These are phyloP conservation scores for Plutomurus gul DNA, from an alignment of 1,140 invertebrate species.

Conservation along the genomic window DNA sequence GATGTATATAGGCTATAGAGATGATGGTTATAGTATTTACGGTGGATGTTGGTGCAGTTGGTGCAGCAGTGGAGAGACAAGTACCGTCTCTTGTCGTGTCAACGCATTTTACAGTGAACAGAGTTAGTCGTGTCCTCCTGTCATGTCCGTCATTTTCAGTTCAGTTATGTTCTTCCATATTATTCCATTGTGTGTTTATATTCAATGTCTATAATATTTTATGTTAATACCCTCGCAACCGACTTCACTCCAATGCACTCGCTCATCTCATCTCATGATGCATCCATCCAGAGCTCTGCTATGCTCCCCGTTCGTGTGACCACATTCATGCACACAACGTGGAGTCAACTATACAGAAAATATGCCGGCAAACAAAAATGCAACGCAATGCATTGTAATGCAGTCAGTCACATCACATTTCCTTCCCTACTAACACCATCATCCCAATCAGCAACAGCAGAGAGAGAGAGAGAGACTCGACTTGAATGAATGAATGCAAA, in stretches of 20 bases:
- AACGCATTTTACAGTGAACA: slow-evolving; percentile 3
- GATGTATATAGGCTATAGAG: too few species aligned
- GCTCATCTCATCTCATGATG: too few species aligned
- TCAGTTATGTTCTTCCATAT: slow-evolving; percentile 3
- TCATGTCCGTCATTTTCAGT: slow-evolving; percentile 10
- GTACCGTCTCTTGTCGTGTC: not conserved
- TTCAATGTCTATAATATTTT: not conserved
- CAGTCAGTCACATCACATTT: not conserved
- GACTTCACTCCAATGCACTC: too few species aligned
- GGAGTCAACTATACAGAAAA: too few species aligned
- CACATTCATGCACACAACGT: too few species aligned
- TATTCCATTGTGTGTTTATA: slow-evolving; percentile 15
- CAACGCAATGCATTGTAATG: too few species aligned
- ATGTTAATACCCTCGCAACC: not conserved
- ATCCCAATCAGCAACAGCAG: not conserved
- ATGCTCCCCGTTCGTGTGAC: too few species aligned
- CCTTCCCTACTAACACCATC: not conserved
- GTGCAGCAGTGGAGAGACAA: not conserved
- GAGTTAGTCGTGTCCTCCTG: slow-evolving; percentile 19
- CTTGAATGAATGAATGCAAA: not conserved
- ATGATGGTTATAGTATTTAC: too few species aligned
- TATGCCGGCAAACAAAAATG: too few species aligned
- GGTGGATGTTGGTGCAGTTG: too few species aligned
- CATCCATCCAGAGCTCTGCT: too few species aligned
- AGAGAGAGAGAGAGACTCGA: not conserved